These are phyloP conservation scores for Podiceps cristatus DNA, from an alignment of 2,113 vertebrate genomes.

Conservation along the genomic window DNA sequence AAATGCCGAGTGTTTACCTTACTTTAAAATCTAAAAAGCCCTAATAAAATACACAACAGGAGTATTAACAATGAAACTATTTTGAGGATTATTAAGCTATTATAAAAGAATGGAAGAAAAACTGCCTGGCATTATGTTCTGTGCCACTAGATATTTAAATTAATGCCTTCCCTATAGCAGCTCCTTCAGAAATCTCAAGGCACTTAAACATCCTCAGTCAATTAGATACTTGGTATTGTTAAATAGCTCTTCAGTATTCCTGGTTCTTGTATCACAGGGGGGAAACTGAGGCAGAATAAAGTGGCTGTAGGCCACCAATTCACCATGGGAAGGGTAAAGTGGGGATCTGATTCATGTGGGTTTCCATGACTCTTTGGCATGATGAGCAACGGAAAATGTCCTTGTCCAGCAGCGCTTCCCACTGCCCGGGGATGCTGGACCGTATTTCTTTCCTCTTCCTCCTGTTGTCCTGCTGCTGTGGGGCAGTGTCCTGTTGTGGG, in stretches of 20 bases:
- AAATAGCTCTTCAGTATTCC: not conserved
- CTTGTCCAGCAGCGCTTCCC: not conserved
- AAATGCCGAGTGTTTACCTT: slow-evolving; percentile 39
- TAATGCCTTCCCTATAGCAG: slow-evolving; percentile 28
- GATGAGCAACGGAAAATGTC: not conserved
- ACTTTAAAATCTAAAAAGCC: not conserved
- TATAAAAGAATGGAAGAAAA: slow-evolving; percentile 42
- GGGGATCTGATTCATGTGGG: accelerated
- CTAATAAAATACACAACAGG: slow-evolving; percentile 47
- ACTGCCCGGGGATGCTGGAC: not conserved
- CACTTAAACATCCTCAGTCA: slow-evolving; percentile 10
- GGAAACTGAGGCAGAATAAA: slow-evolving; percentile 26
- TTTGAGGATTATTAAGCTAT: slow-evolving; percentile 48
- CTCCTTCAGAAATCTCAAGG: slow-evolving; percentile 36
- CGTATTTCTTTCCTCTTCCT: accelerated
- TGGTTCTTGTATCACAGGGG: accelerated
- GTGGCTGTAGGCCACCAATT: not conserved
- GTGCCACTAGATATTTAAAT: slow-evolving; percentile 30
- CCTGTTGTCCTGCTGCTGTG: accelerated
- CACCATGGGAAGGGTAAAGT: accelerated
- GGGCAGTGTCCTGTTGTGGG: not conserved
- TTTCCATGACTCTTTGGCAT: not conserved
- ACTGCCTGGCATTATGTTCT: slow-evolving; percentile 39
- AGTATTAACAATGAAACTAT: slow-evolving; percentile 17
- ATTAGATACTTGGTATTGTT: not conserved